Evolutionary conservation across 1,140 invertebrate genomes (phyloP).

Genomic region (Drosophila pectinifera): DNA sequence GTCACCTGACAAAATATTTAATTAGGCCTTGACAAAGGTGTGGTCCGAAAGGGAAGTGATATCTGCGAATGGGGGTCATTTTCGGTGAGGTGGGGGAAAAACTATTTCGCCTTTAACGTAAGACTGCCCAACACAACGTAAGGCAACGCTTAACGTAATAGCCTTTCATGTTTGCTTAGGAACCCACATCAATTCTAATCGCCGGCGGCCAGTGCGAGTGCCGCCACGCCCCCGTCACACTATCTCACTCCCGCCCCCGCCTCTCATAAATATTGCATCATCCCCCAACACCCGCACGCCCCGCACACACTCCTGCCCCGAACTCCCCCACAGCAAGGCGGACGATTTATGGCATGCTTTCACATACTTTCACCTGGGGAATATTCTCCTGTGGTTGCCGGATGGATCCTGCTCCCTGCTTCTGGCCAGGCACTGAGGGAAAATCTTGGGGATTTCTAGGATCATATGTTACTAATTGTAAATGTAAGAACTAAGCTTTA

Average conservation of each 20-base stretch:
- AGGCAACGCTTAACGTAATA: constrained; percentile 82
- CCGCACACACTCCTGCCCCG: background rate
- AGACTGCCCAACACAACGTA: constrained; percentile 56
- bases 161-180: constrained; percentile 84
- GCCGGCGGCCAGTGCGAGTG: constrained; percentile 54
- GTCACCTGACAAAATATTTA: constrained; percentile 43
- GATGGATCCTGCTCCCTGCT: constrained; percentile 13
- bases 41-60: background rate
- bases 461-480: no score
- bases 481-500: background rate
- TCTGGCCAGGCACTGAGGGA: background rate
- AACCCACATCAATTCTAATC: constrained; percentile 83
- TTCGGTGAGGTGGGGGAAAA: constrained; percentile 17
- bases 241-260: constrained; percentile 31
- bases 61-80: background rate
- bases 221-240: constrained; percentile 24
- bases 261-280: constrained; percentile 8
- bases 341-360: constrained; percentile 84
- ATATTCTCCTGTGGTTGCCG: constrained; percentile 61
- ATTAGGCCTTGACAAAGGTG: constrained; percentile 22
- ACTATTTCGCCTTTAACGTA: constrained; percentile 63
- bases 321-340: constrained; percentile 41
- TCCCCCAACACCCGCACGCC: constrained; percentile 1
- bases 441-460: background rate
- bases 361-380: constrained; percentile 83